Base-by-base conservation (phyloP, 1,140 invertebrate species). In the Mactra quadrangularis region DNA sequence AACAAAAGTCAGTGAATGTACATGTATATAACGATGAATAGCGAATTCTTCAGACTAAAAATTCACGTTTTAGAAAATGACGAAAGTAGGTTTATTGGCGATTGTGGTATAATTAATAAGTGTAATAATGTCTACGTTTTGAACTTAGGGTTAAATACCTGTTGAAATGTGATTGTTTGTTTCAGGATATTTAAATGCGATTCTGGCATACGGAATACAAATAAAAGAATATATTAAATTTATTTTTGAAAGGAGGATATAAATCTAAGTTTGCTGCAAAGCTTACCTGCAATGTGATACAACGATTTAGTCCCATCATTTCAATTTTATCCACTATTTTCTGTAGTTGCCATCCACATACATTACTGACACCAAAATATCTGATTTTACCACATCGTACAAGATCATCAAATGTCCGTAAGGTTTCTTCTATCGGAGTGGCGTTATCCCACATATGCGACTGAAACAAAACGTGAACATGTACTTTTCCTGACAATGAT, bases 331-430 rank as follows among this genome's bases (percentile, higher is more conserved):
- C 89, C 13, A 88, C 86, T 3, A 88, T 85, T 35, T 88, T 89
- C 79, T 91, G 90, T 29, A 90, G n/a, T 62, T 90, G 89, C 88
- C 89, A 90, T 22, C 90, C 89, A 62, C 68, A 74, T 6, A 91
- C 71, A 83, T 91, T 90, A 52, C 87, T 87, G 17, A 85, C 85
- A 22, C 90, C 90, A 41, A 89, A 55, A 47, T 91, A 90, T 50
- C 88, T 78, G 17, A 90, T 78, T 64, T 91, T 91, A 7, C 87
- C 89, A 57, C 72, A 59, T 27, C 82, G 60, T 13, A 90, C 87
- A 3, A 91, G 68, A 79, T 91, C 90, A 57, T 88, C 76, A 13
- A 91, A 74, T 0, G 87, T 57, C 19, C 82, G 13, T 9, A 89
- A 50, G 1, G 87, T 90, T 64, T 90, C 89, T 45, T 91, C 87